phyloP scores from a whole-genome alignment of 2,797 vertebrate species.

The Argya squamiceps region DNA sequence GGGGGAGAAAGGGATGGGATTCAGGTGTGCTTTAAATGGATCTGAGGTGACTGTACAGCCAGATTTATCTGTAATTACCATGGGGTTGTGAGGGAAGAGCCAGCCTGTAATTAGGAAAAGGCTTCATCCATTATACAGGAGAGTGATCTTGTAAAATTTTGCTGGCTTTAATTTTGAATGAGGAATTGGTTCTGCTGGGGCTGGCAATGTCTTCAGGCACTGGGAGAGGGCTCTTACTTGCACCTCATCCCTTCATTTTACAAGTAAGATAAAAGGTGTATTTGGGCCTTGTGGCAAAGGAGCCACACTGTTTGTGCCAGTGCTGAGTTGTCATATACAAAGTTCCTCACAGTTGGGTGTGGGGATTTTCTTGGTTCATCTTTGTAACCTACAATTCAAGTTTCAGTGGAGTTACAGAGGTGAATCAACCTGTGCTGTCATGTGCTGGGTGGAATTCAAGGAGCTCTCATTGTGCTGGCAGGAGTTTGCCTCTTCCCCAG shows the following conservation, averaged over 20 bases:
- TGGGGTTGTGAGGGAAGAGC: not conserved
- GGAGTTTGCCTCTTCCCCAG: not conserved
- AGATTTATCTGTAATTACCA: fast-evolving
- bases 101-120: not conserved
- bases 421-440: not conserved
- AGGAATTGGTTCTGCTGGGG: not conserved
- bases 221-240: not conserved
- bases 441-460: not conserved
- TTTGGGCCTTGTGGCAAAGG: not conserved
- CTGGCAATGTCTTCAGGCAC: not conserved
- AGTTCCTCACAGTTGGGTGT: not conserved
- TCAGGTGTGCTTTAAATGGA: not conserved
- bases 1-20: not conserved
- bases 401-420: not conserved
- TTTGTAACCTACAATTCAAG: not conserved
- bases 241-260: not conserved
- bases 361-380: not conserved
- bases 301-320: fast-evolving
- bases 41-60: not conserved
- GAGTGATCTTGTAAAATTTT: not conserved
- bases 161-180: not conserved
- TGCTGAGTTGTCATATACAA: not conserved
- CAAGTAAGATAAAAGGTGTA: not conserved
- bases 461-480: not conserved
- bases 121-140: not conserved